Conservation (phyloP, 2,797 vertebrate genomes). For the Orientallactaga sibirica region DNA sequence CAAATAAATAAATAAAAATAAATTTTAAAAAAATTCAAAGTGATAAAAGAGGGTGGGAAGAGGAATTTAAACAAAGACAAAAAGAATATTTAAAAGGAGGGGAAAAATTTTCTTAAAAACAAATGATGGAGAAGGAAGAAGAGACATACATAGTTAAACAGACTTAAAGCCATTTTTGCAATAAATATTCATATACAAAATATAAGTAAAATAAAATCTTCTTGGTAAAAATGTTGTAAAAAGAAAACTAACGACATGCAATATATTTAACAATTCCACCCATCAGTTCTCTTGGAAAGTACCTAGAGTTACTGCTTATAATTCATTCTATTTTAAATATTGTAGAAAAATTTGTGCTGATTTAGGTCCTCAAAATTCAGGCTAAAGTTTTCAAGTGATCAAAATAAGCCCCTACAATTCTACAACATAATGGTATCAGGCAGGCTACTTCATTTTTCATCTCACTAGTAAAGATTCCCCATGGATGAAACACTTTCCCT, state of each 20-base stretch:
- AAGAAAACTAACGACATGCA: slow-evolving; percentile 2
- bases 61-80: neutral
- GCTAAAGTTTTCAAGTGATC: neutral
- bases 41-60: too few relatives aligned
- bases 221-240: neutral
- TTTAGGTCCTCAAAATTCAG: neutral
- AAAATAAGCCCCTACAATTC: neutral
- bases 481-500: neutral
- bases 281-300: slow-evolving; percentile 9
- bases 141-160: neutral
- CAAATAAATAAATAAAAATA: too few relatives aligned
- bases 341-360: slow-evolving; percentile 28
- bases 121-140: neutral
- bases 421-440: neutral
- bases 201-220: neutral
- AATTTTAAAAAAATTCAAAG: too few relatives aligned
- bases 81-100: neutral
- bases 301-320: slow-evolving; percentile 7
- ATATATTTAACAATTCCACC: neutral
- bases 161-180: neutral
- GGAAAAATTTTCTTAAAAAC: neutral
- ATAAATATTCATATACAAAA: neutral
- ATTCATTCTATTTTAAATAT: neutral
- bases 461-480: neutral
- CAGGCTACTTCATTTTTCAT: neutral